Conservation (phyloP, 2,797 vertebrate species). For the Syncerus caffer region DNA sequence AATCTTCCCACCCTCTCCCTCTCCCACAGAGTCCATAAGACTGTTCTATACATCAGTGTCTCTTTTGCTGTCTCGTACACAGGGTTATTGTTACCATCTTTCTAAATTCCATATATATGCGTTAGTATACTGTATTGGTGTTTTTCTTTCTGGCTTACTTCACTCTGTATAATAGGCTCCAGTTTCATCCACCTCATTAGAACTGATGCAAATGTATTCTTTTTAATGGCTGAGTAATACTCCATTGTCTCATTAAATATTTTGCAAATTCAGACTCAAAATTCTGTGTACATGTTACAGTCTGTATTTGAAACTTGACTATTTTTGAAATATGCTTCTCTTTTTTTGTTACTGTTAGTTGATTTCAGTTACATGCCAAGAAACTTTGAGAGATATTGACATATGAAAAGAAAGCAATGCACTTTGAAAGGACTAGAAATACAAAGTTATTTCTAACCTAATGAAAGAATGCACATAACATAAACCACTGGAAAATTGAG, state of each 20-base stretch:
- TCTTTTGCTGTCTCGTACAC: too few relatives aligned
- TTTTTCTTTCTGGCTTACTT: too few relatives aligned
- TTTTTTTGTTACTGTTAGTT: not conserved
- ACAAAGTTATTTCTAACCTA: not conserved
- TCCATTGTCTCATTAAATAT: not conserved
- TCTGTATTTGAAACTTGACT: not conserved
- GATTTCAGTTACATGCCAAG: not conserved
- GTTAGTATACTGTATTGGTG: too few relatives aligned
- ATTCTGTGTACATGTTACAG: not conserved
- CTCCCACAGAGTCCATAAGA: too few relatives aligned
- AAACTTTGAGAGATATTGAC: not conserved
- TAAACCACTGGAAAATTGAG: not conserved
- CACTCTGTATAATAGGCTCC: too few relatives aligned
- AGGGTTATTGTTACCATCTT: too few relatives aligned
- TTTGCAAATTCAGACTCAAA: not conserved
- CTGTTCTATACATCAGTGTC: too few relatives aligned
- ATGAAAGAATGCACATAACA: not conserved
- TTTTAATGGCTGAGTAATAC: too few relatives aligned
- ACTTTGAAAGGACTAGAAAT: not conserved
- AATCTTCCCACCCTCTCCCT: too few relatives aligned
- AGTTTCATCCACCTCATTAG: too few relatives aligned
- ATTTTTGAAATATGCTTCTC: not conserved
- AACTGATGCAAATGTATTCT: too few relatives aligned
- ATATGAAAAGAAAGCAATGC: not conserved
- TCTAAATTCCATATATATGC: too few relatives aligned